phyloP scores from a whole-genome alignment of 1,140 invertebrate genomes.

The Cydia fagiglandana region DNA sequence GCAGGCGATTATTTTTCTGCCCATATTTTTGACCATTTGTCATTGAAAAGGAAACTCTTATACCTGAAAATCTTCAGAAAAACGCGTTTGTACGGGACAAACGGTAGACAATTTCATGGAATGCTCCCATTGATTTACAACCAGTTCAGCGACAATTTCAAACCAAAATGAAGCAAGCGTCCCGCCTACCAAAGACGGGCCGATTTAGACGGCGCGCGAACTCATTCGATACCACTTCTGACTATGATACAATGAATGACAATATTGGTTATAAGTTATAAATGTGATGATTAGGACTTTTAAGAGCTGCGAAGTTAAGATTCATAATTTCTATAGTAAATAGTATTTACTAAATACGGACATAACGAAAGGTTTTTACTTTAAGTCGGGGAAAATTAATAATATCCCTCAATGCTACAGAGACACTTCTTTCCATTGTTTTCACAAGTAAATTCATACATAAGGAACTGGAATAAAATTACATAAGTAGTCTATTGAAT shows the following conservation, averaged over 20 bases:
- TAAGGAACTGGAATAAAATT: background rate
- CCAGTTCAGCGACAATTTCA: too few species aligned
- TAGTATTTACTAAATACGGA: too few species aligned
- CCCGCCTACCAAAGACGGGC: background rate
- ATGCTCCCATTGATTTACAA: too few species aligned
- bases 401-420: background rate
- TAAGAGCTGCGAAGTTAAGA: background rate
- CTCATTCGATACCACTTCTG: background rate
- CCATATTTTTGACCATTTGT: too few species aligned
- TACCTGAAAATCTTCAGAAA: too few species aligned
- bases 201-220: too few species aligned
- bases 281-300: background rate
- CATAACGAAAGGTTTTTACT: background rate
- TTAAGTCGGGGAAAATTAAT: background rate
- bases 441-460: background rate
- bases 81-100: too few species aligned
- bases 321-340: background rate
- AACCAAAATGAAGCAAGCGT: background rate
- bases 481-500: too few species aligned
- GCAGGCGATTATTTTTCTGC: too few species aligned
- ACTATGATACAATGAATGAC: background rate
- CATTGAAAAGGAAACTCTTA: too few species aligned
- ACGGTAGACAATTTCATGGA: too few species aligned
- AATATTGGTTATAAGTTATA: slow-evolving; percentile 17
- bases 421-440: background rate